A percentile compares a stretch with the other conserved stretches of the same genome.
phyloP scores from a whole-genome alignment of 2,797 vertebrate genomes.

The Steatocranus sp. region DNA sequence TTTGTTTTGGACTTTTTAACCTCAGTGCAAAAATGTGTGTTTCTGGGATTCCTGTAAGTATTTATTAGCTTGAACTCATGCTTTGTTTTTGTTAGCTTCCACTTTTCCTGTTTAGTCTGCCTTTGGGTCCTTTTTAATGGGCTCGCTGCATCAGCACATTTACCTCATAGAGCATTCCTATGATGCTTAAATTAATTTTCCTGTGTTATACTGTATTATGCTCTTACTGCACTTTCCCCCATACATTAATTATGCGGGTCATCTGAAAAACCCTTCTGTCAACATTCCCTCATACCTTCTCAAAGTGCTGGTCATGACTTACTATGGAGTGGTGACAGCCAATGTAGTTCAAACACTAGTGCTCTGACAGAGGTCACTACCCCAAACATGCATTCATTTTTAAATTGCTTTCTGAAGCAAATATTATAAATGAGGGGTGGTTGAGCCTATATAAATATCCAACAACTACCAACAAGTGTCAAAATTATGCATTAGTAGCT shows the following conservation, averaged over 20 bases:
- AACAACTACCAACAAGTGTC: not conserved
- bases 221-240: not conserved
- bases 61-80: not conserved
- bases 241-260: not conserved
- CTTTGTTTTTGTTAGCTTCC: not conserved
- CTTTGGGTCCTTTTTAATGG: not conserved
- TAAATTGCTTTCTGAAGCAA: not conserved
- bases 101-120: not conserved
- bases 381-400: not conserved
- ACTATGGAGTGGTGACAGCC: not conserved
- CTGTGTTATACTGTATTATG: not conserved
- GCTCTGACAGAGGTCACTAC: not conserved
- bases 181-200: not conserved
- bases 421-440: not conserved
- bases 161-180: not conserved
- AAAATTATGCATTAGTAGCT: not conserved
- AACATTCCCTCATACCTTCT: not conserved
- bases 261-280: not conserved
- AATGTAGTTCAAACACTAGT: not conserved
- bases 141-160: not conserved
- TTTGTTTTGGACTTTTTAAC: not conserved
- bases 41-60: not conserved
- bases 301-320: not conserved
- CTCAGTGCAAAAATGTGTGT: fast-evolving
- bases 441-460: not conserved